Conservation (phyloP, 2,888 invertebrate species). For the Trichopoda pennipes region DNA sequence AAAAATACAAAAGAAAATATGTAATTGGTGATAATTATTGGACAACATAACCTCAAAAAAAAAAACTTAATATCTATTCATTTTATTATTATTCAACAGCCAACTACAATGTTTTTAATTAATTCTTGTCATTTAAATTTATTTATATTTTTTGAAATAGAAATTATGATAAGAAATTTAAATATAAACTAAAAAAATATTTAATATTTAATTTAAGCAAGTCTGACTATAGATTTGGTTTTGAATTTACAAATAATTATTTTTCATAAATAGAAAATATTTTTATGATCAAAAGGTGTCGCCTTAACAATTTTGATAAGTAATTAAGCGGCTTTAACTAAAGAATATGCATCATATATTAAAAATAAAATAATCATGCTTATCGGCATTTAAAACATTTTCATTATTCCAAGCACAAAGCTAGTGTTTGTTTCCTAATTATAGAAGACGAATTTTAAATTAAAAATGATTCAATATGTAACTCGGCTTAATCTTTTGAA, state of each 20-base stretch:
- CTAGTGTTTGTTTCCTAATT: too few relatives aligned
- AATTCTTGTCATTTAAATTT: constrained; percentile 14
- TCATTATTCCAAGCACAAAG: too few relatives aligned
- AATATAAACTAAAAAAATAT: constrained; percentile 14
- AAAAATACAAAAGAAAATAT: constrained; percentile 23
- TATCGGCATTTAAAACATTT: too few relatives aligned
- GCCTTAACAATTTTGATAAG: constrained; percentile 43
- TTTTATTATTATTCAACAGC: constrained; percentile 3
- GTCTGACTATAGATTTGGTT: neutral
- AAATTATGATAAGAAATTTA: constrained; percentile 38
- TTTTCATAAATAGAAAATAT: neutral
- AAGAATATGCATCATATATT: constrained; percentile 18
- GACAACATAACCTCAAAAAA: constrained; percentile 35
- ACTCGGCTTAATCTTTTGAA: too few relatives aligned
- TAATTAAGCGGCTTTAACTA: constrained; percentile 51
- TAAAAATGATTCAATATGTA: too few relatives aligned
- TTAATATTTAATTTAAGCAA: neutral
- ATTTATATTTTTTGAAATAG: neutral
- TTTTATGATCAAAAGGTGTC: constrained; percentile 44
- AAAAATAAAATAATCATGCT: neutral
- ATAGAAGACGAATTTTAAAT: too few relatives aligned
- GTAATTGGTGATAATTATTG: constrained; percentile 58
- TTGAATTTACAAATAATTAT: neutral
- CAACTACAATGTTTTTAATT: constrained; percentile 27
- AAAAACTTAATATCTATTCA: constrained; percentile 2